Conservation (phyloP, 1,140 invertebrate genomes). For the Aphelinus certus region DNA sequence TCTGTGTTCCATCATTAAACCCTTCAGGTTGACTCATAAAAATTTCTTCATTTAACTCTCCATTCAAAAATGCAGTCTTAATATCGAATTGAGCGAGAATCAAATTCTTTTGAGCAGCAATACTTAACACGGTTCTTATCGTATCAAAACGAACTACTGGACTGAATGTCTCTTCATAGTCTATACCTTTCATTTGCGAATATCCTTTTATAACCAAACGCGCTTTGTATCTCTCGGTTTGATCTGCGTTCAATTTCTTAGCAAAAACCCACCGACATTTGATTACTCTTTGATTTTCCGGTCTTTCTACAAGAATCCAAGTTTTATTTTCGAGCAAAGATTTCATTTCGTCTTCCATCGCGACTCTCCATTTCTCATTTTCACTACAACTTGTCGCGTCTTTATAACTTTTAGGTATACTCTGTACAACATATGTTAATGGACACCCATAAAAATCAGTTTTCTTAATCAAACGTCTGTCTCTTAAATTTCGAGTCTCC, state of each 20-base stretch:
- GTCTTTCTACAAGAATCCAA: constrained; percentile 39
- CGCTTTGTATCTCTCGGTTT: constrained; percentile 28
- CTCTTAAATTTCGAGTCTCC: background rate
- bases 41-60: constrained; percentile 50
- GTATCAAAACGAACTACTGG: constrained; percentile 26
- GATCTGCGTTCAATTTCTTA: constrained; percentile 37
- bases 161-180: constrained; percentile 31
- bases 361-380: constrained; percentile 35
- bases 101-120: constrained; percentile 9
- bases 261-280: constrained; percentile 41
- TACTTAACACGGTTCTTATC: constrained; percentile 11
- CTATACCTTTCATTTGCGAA: constrained; percentile 36
- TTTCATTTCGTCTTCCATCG: constrained; percentile 43
- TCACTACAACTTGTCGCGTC: constrained; percentile 29
- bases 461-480: background rate
- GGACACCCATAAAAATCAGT: constrained; percentile 10
- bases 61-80: constrained; percentile 54
- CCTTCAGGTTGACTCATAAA: constrained; percentile 55
- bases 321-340: constrained; percentile 40
- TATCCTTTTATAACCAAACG: constrained; percentile 25
- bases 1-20: constrained; percentile 31
- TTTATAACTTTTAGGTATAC: constrained; percentile 4
- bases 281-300: constrained; percentile 33
- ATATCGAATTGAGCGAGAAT: constrained; percentile 48
- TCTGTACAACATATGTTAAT: background rate